Evolutionary conservation across 2,888 invertebrate species (phyloP), one percentile per base, ranked within the genome.

Genomic region (Melieria omissa): DNA sequence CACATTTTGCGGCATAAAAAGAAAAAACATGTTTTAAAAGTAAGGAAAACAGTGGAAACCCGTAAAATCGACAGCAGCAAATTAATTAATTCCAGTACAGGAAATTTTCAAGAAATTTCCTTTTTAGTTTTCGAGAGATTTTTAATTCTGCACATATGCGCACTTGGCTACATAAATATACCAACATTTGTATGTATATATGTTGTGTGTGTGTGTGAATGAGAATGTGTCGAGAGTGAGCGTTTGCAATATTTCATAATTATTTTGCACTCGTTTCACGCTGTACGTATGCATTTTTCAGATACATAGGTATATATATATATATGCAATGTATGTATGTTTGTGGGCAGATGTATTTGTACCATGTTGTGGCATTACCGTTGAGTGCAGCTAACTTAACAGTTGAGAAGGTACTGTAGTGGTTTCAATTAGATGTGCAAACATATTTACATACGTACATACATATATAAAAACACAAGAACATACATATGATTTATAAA

Each of bases 31-130:
- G 4, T 16, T 45, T 41, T 47, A 61, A 65, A 64, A 52, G n/a
- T 41, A 42, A 5, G 12, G 7, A 47, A 10, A 44, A 45, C 4
- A 61, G n/a, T 9, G 45, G 16, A 6, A 62, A 65, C 12, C 29
- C 29, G 2, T 29, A 29, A 29, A 29, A 29, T 29, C 29, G 29
- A 72, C 45, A 71, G 52, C 79, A 77, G 76, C 82, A 77, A 79
- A 82, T 82, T 81, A 82, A 83, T 82, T 83, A 82, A 77, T 83
- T 81, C 77, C 83, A 80, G 80, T 79, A 77, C 78, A 81, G 77
- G 79, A 79, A 77, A 76, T 83, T 82, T 81, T 82, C 78, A 81
- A 82, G 83, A 77, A 80, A 79, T 77, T 71, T 80, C 76, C 78
- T 77, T 80, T 77, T 77, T 76, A 66, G 47, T 62, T 72, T 65